Evolutionary conservation across 1,140 invertebrate genomes (phyloP).

Genomic region (Nixonia krombeini): DNA sequence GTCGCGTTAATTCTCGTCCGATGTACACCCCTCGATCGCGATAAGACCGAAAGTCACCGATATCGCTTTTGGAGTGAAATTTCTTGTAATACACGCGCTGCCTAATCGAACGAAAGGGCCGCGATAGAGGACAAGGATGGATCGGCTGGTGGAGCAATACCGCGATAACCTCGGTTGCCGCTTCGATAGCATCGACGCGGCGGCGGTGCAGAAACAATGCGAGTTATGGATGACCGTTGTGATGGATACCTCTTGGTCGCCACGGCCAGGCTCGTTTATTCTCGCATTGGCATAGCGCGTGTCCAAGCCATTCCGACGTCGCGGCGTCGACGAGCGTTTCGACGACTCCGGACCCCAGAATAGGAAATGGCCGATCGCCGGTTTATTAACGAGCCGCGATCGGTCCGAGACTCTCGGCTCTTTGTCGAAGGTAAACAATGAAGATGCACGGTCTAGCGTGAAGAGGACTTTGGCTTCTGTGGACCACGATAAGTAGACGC

Average conservation of each 20-base stretch:
- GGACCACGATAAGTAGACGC: constrained; percentile 65
- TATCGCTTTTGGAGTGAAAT: neutral
- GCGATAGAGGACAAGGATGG: no score
- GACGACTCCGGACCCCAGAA: constrained; percentile 6
- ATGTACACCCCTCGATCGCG: no score
- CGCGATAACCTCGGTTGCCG: neutral
- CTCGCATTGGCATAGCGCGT: constrained; percentile 45
- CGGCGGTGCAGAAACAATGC: constrained; percentile 11
- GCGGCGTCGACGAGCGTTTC: no score
- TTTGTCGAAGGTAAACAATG: constrained; percentile 38
- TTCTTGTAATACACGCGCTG: neutral
- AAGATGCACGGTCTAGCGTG: constrained; percentile 31
- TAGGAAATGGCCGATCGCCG: constrained; percentile 21
- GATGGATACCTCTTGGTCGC: constrained; percentile 54
- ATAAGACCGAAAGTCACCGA: no score
- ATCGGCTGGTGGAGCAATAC: neutral
- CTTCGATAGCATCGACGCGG: neutral
- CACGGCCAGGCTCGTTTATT: constrained; percentile 60
- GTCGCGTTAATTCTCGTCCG: no score
- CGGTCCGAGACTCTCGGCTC: constrained; percentile 14
- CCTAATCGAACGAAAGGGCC: neutral
- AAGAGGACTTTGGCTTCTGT: constrained; percentile 51
- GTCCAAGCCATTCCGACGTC: no score
- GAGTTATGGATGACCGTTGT: constrained; percentile 45
- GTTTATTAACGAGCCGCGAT: constrained; percentile 29